A percentile compares a stretch with the other conserved stretches of the same genome.
Conservation (phyloP, 2,888 invertebrate species). For the Ormyrus thymus region DNA sequence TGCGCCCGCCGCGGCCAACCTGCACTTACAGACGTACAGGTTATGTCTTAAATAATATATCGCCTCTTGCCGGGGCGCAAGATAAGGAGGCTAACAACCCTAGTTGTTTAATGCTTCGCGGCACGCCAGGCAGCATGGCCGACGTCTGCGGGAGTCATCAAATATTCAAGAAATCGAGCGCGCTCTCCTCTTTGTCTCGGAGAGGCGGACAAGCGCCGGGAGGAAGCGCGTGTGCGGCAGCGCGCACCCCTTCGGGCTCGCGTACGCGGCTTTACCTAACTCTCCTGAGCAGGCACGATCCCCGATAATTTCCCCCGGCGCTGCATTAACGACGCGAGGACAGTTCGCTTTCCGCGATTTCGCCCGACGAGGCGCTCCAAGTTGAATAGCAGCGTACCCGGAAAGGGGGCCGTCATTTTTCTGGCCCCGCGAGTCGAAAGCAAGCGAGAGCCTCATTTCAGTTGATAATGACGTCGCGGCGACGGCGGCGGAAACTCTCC, state of each 20-base stretch:
- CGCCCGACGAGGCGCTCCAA: background rate
- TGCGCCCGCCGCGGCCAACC: background rate
- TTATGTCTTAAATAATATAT: constrained; percentile 67
- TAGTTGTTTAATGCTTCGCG: constrained; percentile 68
- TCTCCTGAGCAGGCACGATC: constrained; percentile 2
- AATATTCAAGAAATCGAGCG: constrained; percentile 66
- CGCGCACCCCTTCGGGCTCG: background rate
- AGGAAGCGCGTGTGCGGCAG: background rate
- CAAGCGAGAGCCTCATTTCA: constrained; percentile 14
- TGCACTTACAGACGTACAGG: constrained; percentile 55
- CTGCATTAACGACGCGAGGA: too few species aligned
- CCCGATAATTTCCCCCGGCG: background rate
- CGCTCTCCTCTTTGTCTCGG: constrained; percentile 45
- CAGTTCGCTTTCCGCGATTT: too few species aligned
- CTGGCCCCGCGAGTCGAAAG: constrained; percentile 2
- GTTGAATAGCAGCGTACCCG: constrained; percentile 12
- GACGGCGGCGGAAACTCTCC: constrained; percentile 35
- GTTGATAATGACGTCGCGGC: constrained; percentile 40
- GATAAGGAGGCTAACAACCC: constrained; percentile 64
- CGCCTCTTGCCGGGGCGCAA: constrained; percentile 55
- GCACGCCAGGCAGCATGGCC: constrained; percentile 61
- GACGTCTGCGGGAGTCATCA: constrained; percentile 61
- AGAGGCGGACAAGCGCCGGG: background rate
- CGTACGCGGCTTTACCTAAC: background rate
- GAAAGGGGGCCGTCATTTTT: constrained; percentile 13